Evolutionary conservation across 2,888 invertebrate genomes (phyloP).

Genomic region (Tachystola acroxantha): DNA sequence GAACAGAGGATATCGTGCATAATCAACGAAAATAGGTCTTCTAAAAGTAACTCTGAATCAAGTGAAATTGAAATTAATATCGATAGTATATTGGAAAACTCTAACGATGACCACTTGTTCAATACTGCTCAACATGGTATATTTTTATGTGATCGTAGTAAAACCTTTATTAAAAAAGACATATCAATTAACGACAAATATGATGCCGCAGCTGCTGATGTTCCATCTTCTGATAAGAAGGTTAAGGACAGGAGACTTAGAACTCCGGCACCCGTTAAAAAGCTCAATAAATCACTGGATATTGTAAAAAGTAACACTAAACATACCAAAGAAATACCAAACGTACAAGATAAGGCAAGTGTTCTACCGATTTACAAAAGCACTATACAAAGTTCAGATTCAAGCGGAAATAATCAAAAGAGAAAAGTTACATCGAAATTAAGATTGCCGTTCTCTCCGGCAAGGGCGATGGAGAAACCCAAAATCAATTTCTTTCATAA

Average conservation of each 20-base stretch:
- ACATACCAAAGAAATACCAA: slow-evolving; percentile 34
- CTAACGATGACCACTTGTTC: slow-evolving; percentile 38
- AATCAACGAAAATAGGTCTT: slow-evolving; percentile 69
- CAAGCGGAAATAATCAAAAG: slow-evolving; percentile 40
- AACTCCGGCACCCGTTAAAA: slow-evolving; percentile 52
- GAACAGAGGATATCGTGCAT: slow-evolving; percentile 71
- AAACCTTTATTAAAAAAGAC: slow-evolving; percentile 54
- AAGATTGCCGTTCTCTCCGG: slow-evolving; percentile 63
- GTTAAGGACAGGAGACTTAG: slow-evolving; percentile 48
- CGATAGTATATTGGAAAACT: slow-evolving; percentile 52
- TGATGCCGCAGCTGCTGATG: slow-evolving; percentile 26
- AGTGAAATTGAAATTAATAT: slow-evolving; percentile 65
- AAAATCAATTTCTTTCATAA: slow-evolving; percentile 66
- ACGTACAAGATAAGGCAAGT: slow-evolving; percentile 46
- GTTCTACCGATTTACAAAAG: slow-evolving; percentile 62
- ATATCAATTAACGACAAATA: slow-evolving; percentile 32
- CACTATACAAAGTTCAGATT: slow-evolving; percentile 43
- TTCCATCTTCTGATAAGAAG: slow-evolving; percentile 42
- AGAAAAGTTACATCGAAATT: slow-evolving; percentile 57
- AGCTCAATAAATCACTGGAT: slow-evolving; percentile 55
- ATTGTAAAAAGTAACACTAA: slow-evolving; percentile 41
- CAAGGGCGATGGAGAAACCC: slow-evolving; percentile 62
- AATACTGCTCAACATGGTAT: slow-evolving; percentile 39
- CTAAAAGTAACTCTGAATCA: slow-evolving; percentile 66
- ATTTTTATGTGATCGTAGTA: slow-evolving; percentile 44